Base-by-base conservation (phyloP, 2,888 invertebrate species). In the Drosophila longiperda region DNA sequence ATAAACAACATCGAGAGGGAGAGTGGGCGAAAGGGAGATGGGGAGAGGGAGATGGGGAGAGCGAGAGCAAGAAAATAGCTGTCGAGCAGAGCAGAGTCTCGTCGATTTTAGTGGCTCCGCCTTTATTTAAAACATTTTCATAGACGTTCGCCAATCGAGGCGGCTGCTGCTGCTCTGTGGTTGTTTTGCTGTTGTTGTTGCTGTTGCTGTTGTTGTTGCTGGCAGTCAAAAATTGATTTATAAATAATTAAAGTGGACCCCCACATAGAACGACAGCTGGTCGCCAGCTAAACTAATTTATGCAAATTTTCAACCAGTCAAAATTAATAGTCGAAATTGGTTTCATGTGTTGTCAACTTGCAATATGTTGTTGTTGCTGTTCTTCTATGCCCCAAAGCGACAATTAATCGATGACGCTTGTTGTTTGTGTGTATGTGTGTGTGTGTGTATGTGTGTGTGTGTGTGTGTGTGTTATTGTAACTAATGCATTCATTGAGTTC, bases 81-180 rank as follows among this genome's bases (percentile, higher is more conserved):
- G 29, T 49, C 48, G 53, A 32, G 45, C 45, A 45, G 23, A 15
- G 15, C 4, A 45, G 23, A 45, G 15, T 45, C 45, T 45, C 33
- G 70, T 36, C 50, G 45, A 15, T 45, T 59, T 61, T 63, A 60
- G 71, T 55, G 81, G 73, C 87, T 75, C 83, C 89, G 89, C 83
- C 81, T 82, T 75, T 73, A 67, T 72, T 75, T 52, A 48, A 86
- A 72, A 79, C 48, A 78, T 55, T 71, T 71, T 68, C 29, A 34
- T 61, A 53, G 40, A n/a, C 50, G 66, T 66, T 85, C 83, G 68
- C 88, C 83, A 88, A 83, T 88, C 71, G 67, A 82, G 62, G 72
- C 64, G 69, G 26, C 36, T 29, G 48, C 33, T 53, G 57, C 12
- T 45, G 62, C 34, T 70, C 38, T 29, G 59, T 29, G 55, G 57